phyloP scores from a whole-genome alignment of 2,888 invertebrate genomes.

The Epinotia brunnichana region DNA sequence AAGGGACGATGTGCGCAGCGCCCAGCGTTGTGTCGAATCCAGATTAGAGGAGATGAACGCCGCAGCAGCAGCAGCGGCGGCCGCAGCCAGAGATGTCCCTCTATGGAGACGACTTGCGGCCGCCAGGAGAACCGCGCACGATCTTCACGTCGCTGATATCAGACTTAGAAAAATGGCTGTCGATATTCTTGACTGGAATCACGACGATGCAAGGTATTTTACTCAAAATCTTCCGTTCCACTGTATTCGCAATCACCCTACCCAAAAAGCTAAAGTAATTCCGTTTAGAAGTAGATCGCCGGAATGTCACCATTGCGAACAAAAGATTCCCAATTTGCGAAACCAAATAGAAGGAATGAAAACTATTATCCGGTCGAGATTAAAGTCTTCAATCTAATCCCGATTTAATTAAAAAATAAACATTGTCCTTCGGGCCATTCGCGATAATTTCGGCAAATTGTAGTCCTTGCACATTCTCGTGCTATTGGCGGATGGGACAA shows the following conservation, averaged over 20 bases:
- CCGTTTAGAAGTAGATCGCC: slow-evolving; percentile 23
- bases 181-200: slow-evolving; percentile 96
- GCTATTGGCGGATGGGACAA: slow-evolving; percentile 63
- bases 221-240: background rate
- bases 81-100: slow-evolving; percentile 93
- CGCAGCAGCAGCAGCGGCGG: slow-evolving; percentile 94
- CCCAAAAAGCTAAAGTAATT: slow-evolving; percentile 22
- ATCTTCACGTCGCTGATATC: slow-evolving; percentile 94
- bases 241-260: background rate
- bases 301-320: slow-evolving; percentile 38
- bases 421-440: slow-evolving; percentile 54
- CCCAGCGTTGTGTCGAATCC: slow-evolving; percentile 96
- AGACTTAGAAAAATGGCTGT: slow-evolving; percentile 96
- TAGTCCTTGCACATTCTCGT: slow-evolving; percentile 56
- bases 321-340: slow-evolving; percentile 44
- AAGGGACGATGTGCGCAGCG: slow-evolving; percentile 91
- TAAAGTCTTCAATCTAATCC: slow-evolving; percentile 44
- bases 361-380: slow-evolving; percentile 41
- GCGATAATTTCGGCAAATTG: slow-evolving; percentile 59
- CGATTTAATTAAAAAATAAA: slow-evolving; percentile 54
- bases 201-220: slow-evolving; percentile 90
- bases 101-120: slow-evolving; percentile 95
- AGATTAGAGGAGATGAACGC: slow-evolving; percentile 97
- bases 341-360: slow-evolving; percentile 40
- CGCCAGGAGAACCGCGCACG: slow-evolving; percentile 89